Percentiles rank a stretch among this genome's conserved stretches.
Conservation (phyloP, 2,113 vertebrate genomes). For the Trichomycterus rosablanca region DNA sequence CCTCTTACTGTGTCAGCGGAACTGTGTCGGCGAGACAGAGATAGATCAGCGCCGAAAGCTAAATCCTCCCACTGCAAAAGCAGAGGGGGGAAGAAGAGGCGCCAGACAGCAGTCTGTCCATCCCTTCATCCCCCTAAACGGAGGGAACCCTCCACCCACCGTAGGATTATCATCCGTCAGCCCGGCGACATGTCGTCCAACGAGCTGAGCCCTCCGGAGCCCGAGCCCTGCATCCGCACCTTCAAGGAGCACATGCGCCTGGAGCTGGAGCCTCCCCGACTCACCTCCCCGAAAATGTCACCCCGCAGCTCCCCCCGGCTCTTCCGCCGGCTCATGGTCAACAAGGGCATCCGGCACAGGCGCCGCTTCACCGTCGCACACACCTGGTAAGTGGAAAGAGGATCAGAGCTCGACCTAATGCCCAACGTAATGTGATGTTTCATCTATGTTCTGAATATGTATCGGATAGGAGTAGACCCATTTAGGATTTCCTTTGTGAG, state of each 20-base stretch:
- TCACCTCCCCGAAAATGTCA: slow-evolving; percentile 93
- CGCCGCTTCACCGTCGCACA: slow-evolving; percentile 96
- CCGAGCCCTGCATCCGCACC: slow-evolving; percentile 88
- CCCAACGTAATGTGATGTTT: no score
- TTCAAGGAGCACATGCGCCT: slow-evolving; percentile 98
- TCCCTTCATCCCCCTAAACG: no score
- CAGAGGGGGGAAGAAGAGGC: slow-evolving; percentile 14
- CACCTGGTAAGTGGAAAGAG: slow-evolving; percentile 81
- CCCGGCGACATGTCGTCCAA: slow-evolving; percentile 77
- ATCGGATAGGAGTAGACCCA: no score
- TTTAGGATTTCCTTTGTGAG: no score
- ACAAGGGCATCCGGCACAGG: slow-evolving; percentile 94
- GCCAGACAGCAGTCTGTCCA: no score
- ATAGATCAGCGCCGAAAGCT: slow-evolving; percentile 37
- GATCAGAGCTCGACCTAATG: not conserved
- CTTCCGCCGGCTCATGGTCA: slow-evolving; percentile 97
- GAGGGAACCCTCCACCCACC: not conserved
- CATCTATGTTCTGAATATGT: no score
- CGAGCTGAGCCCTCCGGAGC: slow-evolving; percentile 75
- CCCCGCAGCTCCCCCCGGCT: slow-evolving; percentile 92
- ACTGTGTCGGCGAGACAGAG: slow-evolving; percentile 28
- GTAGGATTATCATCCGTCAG: slow-evolving; percentile 1
- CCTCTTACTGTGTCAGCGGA: slow-evolving; percentile 43
- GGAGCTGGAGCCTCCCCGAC: slow-evolving; percentile 89
- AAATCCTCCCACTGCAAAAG: slow-evolving; percentile 44